Conservation (phyloP, 1,140 invertebrate species). For the Muscidifurax raptorellus region DNA sequence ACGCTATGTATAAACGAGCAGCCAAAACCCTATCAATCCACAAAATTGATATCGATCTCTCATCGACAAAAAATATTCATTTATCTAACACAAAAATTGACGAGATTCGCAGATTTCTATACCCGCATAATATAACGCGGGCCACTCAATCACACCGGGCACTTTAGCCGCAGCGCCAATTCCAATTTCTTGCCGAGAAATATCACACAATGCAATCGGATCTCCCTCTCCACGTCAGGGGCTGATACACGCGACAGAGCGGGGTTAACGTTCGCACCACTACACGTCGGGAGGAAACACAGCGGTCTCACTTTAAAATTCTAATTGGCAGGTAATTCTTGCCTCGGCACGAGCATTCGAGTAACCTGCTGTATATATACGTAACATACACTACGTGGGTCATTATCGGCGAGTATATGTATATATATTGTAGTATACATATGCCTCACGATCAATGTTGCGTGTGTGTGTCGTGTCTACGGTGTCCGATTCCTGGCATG, state of each 20-base stretch:
- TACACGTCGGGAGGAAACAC: background rate
- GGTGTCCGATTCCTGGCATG: slow-evolving; percentile 6
- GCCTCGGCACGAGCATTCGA: background rate
- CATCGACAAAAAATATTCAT: too few relatives aligned
- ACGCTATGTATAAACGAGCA: too few relatives aligned
- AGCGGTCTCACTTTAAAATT: background rate
- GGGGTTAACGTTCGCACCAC: background rate
- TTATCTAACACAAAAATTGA: too few relatives aligned
- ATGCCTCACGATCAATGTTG: slow-evolving; percentile 17
- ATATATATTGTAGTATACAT: background rate
- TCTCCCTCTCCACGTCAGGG: background rate
- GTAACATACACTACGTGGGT: background rate
- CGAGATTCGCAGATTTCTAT: too few relatives aligned
- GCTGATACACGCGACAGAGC: background rate
- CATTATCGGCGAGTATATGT: background rate
- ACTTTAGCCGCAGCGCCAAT: background rate
- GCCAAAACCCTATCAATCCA: too few relatives aligned
- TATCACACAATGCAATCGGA: background rate
- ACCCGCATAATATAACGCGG: too few relatives aligned
- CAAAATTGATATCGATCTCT: too few relatives aligned
- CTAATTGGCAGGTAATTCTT: slow-evolving; percentile 22
- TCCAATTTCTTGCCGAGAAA: background rate
- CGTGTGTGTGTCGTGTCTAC: background rate
- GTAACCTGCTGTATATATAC: background rate
- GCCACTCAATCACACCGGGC: too few relatives aligned